phyloP scores from a whole-genome alignment of 2,888 invertebrate genomes.

The Xanthia togata region DNA sequence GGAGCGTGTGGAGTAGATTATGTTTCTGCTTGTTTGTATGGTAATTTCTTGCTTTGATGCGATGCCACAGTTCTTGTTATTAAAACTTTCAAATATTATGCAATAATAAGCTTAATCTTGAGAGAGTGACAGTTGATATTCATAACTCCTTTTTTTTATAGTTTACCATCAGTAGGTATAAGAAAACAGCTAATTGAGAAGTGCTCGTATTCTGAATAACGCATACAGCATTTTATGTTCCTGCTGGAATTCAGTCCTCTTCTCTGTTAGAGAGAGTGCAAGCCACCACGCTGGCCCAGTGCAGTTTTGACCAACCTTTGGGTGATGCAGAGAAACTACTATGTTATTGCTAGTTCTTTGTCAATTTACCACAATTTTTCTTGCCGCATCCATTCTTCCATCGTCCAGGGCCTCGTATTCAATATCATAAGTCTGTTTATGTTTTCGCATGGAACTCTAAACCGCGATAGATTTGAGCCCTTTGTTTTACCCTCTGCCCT shows the following conservation, averaged over 20 bases:
- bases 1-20: slow-evolving; percentile 18
- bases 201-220: not conserved
- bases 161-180: not conserved
- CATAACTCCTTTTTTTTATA: slow-evolving; percentile 19
- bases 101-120: slow-evolving; percentile 8
- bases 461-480: slow-evolving; percentile 71
- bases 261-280: not conserved
- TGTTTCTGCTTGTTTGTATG: slow-evolving; percentile 36
- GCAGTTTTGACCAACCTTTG: not conserved
- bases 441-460: slow-evolving; percentile 74
- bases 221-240: not conserved
- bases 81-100: slow-evolving; percentile 12
- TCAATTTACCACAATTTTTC: not conserved
- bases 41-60: slow-evolving; percentile 29
- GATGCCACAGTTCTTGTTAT: not conserved
- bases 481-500: slow-evolving; percentile 59
- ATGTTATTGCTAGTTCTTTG: no score
- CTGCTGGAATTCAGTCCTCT: not conserved
- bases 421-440: slow-evolving; percentile 68
- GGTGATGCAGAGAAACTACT: not conserved
- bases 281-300: no score
- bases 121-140: slow-evolving; percentile 32
- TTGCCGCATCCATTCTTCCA: slow-evolving; percentile 50
- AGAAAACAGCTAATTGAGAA: slow-evolving; percentile 8
- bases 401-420: slow-evolving; percentile 56